Conservation (phyloP, 2,888 invertebrate species). For the Eilema caniola region DNA sequence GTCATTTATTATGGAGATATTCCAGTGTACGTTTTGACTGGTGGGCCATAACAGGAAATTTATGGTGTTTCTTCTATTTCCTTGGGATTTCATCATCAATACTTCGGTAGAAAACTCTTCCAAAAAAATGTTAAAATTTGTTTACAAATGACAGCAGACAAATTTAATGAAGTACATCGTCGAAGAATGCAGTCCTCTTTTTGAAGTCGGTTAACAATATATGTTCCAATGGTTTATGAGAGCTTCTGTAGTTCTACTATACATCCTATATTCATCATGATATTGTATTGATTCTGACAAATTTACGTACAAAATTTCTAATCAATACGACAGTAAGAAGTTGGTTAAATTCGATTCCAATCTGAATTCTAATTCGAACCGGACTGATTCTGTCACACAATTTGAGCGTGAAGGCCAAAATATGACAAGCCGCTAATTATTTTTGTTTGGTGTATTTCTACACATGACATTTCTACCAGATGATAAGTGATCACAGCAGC, state of each 20-base stretch:
- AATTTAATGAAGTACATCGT: no score
- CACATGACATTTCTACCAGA: not conserved
- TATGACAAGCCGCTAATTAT: not conserved
- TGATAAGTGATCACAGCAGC: not conserved
- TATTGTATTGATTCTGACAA: no score
- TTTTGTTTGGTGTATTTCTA: not conserved
- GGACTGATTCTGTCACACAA: not conserved
- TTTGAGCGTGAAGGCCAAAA: not conserved
- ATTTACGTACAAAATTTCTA: not conserved
- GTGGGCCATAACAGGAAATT: no score
- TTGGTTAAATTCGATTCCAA: not conserved
- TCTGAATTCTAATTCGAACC: not conserved
- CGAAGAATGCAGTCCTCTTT: no score
- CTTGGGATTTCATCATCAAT: no score
- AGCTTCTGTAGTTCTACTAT: not conserved
- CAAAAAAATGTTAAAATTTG: no score
- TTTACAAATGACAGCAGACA: no score
- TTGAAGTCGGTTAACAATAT: no score
- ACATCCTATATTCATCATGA: not conserved
- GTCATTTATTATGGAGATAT: not conserved
- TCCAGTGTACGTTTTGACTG: no score
- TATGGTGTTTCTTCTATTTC: no score
- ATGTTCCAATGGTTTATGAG: no score
- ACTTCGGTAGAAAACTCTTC: no score
- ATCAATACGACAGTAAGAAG: not conserved